Evolutionary conservation across 2,113 vertebrate species (phyloP), one percentile per base, ranked within the genome.

Genomic region (Lasiurus borealis): DNA sequence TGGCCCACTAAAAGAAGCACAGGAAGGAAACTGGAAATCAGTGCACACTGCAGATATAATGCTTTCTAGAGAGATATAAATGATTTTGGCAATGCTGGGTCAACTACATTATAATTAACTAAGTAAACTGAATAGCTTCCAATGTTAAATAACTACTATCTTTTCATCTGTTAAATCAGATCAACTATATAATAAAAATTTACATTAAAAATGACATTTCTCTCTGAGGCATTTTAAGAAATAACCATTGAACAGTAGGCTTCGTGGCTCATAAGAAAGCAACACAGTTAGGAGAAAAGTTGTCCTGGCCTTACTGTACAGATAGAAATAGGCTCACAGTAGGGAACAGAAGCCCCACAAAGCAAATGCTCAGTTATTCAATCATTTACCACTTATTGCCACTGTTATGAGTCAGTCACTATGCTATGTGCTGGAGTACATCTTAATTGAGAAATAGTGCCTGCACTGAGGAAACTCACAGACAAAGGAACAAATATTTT

Each of bases 91-190:
- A 88, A 85, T 46, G 54, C 23, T 72, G 27, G 23, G 40, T 69
- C 57, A 93, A 86, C 15, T 95, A 62, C 36, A 86, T 96, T 75
- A 88, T 50, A 92, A 90, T 73, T 94, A 78, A 82, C 21, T 75
- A 68, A 68, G 64, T 76, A 95, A 91, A 89, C 19, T 40, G 8
- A 94, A 29, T 83, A 88, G 64, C 21, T 78, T 36, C 40, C 14
- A 82, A 66, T 91, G 54, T 75, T 75, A 94, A 96, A 91, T 86
- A 93, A 83, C 27, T 62, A 10, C 19, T 89, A 68, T 92, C 34
- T 77, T 93, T 92, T 95, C 59, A 91, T 80, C 64, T 95, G n/a
- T 77, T 80, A 96, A 88, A 95, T 89, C 52, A 84, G 69, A 76
- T 90, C 19, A 92, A 78, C 86, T 85, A 93, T 29, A 3, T 66